Base-by-base conservation (phyloP, 1,140 invertebrate species). In the Rhopalosiphum maidis region DNA sequence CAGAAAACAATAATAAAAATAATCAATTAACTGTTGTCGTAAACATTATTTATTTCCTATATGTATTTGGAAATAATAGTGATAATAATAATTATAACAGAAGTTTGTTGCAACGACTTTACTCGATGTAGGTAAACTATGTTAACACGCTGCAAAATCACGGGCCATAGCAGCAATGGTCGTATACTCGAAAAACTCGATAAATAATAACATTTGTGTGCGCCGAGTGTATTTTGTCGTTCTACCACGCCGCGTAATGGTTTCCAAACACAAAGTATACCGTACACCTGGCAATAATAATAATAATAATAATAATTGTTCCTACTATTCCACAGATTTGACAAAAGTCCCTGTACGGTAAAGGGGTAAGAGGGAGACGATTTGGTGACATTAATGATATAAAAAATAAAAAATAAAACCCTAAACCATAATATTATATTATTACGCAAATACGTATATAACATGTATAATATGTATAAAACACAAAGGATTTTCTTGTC, bases 401-500 rank as follows among this genome's bases (percentile, higher is more conserved):
- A n/a, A 18, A 7, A 46, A 51, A 83, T 37, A 37, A 37, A 37
- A 37, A 37, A 37, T 37, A 37, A 41, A 41, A 2, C 41, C 15
- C 46, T 9, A 54, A n/a, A 46, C 30, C 86, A 21, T n/a, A 21
- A n/a, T 35, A 77, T n/a, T 18, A 77, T 77, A 77, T 77, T 77
- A n/a, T n/a, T 77, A n/a, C n/a, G 18, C 15, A n/a, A 77, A 43
- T 25, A 41, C 4, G 25, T 85, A 85, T 41, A 11, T 82, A 77
- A 21, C 18, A 18, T 18, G 5, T 82, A 21, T 37, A n/a, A 82
- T 82, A n/a, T 83, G 41, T 7, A 83, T 18, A 35, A 23, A 89
- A 83, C 43, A n/a, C 68, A 25, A 37, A 85, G 46, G 91, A 92
- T 92, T 92, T 92, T 82, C 60, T 35, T 82, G 91, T 92, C 91